Percentiles rank a stretch among this genome's conserved stretches.
These are phyloP conservation scores for Microtus oregoni DNA, from an alignment of 2,113 vertebrate genomes.

Conservation along the genomic window DNA sequence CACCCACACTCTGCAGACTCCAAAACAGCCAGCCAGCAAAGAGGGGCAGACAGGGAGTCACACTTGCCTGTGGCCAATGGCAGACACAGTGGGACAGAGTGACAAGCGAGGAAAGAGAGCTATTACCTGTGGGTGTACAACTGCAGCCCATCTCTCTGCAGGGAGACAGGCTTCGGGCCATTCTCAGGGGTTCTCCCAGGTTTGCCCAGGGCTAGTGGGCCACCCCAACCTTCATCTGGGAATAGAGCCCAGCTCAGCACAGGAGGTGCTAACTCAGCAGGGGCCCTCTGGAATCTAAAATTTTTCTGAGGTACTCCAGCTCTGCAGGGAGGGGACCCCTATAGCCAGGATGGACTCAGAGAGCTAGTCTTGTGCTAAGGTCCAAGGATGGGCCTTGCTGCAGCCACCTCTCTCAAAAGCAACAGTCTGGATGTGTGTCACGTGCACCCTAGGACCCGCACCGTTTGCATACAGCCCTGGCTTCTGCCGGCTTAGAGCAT, in stretches of 20 bases:
- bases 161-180: background rate
- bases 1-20: too few relatives aligned
- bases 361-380: accelerated
- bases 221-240: background rate
- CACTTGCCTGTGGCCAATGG: accelerated
- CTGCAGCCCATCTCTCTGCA: background rate
- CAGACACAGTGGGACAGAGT: background rate
- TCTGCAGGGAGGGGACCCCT: background rate
- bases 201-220: background rate
- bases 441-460: accelerated
- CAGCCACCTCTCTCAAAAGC: background rate
- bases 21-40: too few relatives aligned
- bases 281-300: background rate
- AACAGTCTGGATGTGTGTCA: accelerated
- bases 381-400: background rate
- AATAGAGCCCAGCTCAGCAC: background rate
- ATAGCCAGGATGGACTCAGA: accelerated
- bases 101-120: background rate
- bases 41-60: background rate
- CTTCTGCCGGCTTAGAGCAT: background rate
- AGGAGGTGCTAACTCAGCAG: background rate
- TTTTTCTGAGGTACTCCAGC: background rate
- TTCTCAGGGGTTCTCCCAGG: too few relatives aligned
- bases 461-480: accelerated
- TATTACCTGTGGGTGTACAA: background rate